Evolutionary conservation across 1,140 invertebrate genomes (phyloP).

Genomic region (Mya arenaria): DNA sequence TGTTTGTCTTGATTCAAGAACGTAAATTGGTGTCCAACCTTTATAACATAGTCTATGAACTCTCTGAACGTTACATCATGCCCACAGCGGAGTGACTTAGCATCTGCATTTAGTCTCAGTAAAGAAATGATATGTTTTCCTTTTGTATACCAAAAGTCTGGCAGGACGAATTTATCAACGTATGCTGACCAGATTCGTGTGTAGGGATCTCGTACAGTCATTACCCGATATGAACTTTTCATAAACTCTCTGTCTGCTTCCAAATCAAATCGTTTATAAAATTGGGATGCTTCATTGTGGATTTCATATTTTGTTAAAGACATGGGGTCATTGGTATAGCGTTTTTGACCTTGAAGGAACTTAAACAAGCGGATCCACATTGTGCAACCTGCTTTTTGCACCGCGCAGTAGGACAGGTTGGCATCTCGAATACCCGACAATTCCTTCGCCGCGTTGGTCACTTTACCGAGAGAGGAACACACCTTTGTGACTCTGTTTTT

Average conservation of each 20-base stretch:
- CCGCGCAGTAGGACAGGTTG: slow-evolving; percentile 1
- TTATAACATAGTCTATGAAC: slow-evolving; percentile 56
- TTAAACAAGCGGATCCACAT: slow-evolving; percentile 37
- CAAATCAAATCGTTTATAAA: slow-evolving; percentile 9
- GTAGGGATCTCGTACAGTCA: slow-evolving; percentile 60
- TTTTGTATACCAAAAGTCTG: slow-evolving; percentile 57
- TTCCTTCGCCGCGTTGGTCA: not conserved
- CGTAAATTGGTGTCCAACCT: not conserved
- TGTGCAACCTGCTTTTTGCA: slow-evolving; percentile 32
- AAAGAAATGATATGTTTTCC: slow-evolving; percentile 42
- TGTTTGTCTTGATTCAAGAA: slow-evolving; percentile 57
- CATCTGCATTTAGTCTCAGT: slow-evolving; percentile 16
- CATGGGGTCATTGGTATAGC: not conserved
- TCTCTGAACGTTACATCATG: slow-evolving; percentile 61
- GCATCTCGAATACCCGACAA: not conserved
- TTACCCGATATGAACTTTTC: slow-evolving; percentile 9
- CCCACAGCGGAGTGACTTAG: slow-evolving; percentile 21
- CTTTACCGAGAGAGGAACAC: too few relatives aligned
- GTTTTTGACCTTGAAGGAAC: slow-evolving; percentile 21
- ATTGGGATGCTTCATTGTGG: not conserved
- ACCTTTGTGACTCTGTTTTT: too few relatives aligned
- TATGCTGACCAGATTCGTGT: slow-evolving; percentile 62
- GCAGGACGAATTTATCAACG: slow-evolving; percentile 61
- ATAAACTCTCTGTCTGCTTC: not conserved
- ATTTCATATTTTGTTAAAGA: not conserved